Conservation (phyloP, 2,113 vertebrate species). For the Mastomys natalensis region DNA sequence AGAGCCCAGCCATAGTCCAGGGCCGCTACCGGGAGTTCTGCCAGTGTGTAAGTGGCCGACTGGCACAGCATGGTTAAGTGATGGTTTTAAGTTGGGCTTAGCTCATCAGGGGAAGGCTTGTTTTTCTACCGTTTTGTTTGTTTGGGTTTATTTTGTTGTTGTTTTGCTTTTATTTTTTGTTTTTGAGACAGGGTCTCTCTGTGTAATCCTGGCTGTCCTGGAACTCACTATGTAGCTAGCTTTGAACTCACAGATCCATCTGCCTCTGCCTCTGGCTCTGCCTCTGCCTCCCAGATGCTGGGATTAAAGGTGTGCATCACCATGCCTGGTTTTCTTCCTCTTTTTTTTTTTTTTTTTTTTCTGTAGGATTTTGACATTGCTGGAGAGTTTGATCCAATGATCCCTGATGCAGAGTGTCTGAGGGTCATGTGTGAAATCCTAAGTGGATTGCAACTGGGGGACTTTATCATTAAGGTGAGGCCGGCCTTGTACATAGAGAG, state of each 20-base stretch:
- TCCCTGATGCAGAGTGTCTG: conserved; percentile 97
- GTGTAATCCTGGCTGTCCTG: background rate
- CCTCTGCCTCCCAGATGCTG: background rate
- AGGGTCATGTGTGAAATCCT: conserved; percentile 95
- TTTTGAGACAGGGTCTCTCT: background rate
- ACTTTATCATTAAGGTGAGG: conserved; percentile 94
- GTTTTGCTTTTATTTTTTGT: background rate
- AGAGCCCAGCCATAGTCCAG: conserved; percentile 92
- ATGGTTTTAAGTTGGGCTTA: background rate
- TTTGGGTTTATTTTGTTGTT: background rate
- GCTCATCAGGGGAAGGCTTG: background rate
- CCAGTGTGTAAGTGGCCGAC: conserved; percentile 94
- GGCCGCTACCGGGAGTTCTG: conserved; percentile 97
- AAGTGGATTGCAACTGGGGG: conserved; percentile 91
- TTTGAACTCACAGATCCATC: background rate
- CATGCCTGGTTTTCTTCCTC: background rate
- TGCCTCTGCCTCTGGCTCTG: background rate
- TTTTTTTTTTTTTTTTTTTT: background rate
- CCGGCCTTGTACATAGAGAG: background rate
- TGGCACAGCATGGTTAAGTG: background rate
- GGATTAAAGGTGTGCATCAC: background rate
- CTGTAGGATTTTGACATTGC: conserved; percentile 96
- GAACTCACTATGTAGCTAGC: background rate
- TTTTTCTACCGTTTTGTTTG: background rate
- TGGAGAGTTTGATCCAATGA: conserved; percentile 96